These are phyloP conservation scores for Yasuhikotakia modesta DNA, from an alignment of 2,797 vertebrate species.

Conservation along the genomic window DNA sequence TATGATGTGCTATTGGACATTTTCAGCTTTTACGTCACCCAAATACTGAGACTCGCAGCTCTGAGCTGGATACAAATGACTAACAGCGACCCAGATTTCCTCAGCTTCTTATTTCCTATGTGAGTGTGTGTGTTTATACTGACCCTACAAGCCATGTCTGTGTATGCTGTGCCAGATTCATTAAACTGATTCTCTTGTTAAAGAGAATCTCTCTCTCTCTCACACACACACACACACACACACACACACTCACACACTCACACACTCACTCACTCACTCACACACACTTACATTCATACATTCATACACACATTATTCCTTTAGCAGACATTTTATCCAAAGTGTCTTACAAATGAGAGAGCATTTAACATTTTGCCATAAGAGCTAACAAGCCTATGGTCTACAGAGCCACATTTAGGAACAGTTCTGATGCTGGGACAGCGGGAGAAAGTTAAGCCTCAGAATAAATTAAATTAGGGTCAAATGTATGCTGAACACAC, in stretches of 20 bases:
- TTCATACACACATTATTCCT: neutral
- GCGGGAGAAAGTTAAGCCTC: too few species aligned
- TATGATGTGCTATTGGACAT: slow-evolving; percentile 2
- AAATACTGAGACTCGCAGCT: slow-evolving; percentile 33
- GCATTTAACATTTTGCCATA: too few species aligned
- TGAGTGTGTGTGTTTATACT: slow-evolving; percentile 27
- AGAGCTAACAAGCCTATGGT: too few species aligned
- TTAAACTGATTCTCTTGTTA: slow-evolving; percentile 24
- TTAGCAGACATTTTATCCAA: too few species aligned
- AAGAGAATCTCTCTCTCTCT: neutral
- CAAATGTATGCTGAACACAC: too few species aligned
- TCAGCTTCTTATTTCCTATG: slow-evolving; percentile 31
- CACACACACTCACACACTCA: neutral
- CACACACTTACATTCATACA: neutral
- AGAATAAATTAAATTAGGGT: too few species aligned
- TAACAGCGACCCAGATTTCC: slow-evolving; percentile 47
- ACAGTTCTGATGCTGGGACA: too few species aligned
- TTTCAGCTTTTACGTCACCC: slow-evolving; percentile 11
- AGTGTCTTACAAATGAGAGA: too few species aligned
- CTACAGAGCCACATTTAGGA: too few species aligned
- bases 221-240: neutral
- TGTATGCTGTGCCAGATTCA: slow-evolving; percentile 27
- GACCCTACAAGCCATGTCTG: slow-evolving; percentile 32
- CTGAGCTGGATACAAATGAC: slow-evolving; percentile 32
- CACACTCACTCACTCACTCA: neutral